Conservation (phyloP, 2,888 invertebrate genomes). For the Drymonia ruficornis region DNA sequence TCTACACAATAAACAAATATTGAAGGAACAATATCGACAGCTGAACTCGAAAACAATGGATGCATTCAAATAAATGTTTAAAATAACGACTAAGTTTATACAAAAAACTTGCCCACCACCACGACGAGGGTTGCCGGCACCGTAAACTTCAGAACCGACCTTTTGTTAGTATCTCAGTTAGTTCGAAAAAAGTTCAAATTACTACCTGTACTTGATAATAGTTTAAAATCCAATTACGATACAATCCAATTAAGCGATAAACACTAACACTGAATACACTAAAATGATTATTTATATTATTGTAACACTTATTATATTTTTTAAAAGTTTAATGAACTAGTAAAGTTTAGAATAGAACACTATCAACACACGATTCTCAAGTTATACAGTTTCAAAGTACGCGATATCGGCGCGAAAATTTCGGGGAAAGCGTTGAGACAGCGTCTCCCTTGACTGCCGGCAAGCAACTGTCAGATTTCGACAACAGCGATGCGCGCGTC, state of each 20-base stretch:
- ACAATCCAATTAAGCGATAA: constrained; percentile 45
- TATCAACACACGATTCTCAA: constrained; percentile 21
- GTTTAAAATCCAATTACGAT: constrained; percentile 42
- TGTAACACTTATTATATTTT: not conserved
- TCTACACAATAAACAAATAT: constrained; percentile 36
- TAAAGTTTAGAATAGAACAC: not conserved
- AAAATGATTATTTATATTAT: constrained; percentile 7
- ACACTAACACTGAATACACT: constrained; percentile 41
- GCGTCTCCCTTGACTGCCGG: constrained; percentile 44
- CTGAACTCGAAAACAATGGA: constrained; percentile 59
- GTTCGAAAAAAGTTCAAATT: constrained; percentile 43
- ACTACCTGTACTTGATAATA: constrained; percentile 35
- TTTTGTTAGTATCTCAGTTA: constrained; percentile 38
- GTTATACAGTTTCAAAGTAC: constrained; percentile 47
- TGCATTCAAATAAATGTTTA: constrained; percentile 64
- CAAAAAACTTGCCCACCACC: constrained; percentile 64
- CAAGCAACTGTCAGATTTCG: constrained; percentile 66
- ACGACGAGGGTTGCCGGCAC: constrained; percentile 55
- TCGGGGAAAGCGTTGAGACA: constrained; percentile 25
- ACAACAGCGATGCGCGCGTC: constrained; percentile 72
- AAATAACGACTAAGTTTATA: constrained; percentile 59
- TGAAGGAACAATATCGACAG: constrained; percentile 52
- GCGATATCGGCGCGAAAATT: constrained; percentile 49
- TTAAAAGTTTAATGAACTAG: not conserved
- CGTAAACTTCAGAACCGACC: constrained; percentile 31